Base-by-base conservation (phyloP, 2,888 invertebrate species). In the Cephonodes hylas region DNA sequence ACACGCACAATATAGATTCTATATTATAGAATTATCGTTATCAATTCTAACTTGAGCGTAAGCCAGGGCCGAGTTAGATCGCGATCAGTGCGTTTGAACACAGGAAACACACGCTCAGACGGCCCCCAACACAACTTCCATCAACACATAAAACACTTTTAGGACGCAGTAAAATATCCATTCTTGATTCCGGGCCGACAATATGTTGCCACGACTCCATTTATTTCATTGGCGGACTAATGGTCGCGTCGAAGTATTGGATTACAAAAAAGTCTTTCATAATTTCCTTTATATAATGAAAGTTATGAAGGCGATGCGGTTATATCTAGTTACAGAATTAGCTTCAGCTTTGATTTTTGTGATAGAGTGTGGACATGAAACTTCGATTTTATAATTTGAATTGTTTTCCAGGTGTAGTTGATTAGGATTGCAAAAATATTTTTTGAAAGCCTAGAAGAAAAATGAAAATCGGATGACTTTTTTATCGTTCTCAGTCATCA, bases 81-180 rank as follows among this genome's bases (percentile, higher is more conserved):
- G 25, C 42, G 42, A 27, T 25, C 53, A 7, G 38, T 15, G 22
- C 15, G 38, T 60, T 53, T 48, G 15, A 15, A 38, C 42, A 60
- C 60, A 60, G 60, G 60, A 60, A 60, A 60, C 53, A 42, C 38
- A 42, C 60, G 25, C 25, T 8, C 6, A 25, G 27, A 22, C 42
- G 25, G 20, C 25, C 38, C 27, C 42, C 42, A 18, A 20, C 42
- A 42, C 60, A 18, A 25, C n/a, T 53, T 38, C 48, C 42, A 42
- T 42, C 60, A 42, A n/a, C 18, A 27, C 48, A 27, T 60, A 60
- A 60, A 60, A 60, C 53, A 60, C 27, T 60, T 60, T 60, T 60
- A 60, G 42, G 42, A 53, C 20, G 60, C 8, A 38, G 48, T 60
- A 60, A 60, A 60, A 60, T 23, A 53, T 42, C 48, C 48, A 60